Evolutionary conservation across 2,888 invertebrate genomes (phyloP).

Genomic region (Celastrina argiolus): DNA sequence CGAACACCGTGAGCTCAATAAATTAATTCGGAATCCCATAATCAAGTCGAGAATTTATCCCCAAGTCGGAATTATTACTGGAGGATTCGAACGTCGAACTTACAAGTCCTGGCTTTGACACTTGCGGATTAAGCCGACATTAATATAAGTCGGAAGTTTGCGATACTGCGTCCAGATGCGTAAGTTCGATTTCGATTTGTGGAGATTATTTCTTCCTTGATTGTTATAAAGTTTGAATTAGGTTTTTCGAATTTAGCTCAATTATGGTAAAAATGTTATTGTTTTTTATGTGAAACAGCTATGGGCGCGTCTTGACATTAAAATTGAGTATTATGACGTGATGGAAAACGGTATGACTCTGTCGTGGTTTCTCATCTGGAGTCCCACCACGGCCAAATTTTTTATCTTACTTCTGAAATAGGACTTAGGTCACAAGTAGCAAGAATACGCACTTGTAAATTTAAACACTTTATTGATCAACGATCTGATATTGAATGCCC

Average conservation of each 20-base stretch:
- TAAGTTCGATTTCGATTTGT: conserved; percentile 5
- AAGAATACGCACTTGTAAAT: too few relatives aligned
- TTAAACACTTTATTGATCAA: too few relatives aligned
- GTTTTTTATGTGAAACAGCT: too few relatives aligned
- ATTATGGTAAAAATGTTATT: neutral
- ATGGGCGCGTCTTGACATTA: too few relatives aligned
- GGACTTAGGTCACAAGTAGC: too few relatives aligned
- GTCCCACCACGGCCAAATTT: too few relatives aligned
- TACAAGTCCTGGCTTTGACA: conserved; percentile 40
- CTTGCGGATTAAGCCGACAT: conserved; percentile 45
- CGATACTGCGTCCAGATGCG: conserved; percentile 26
- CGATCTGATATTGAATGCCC: too few relatives aligned
- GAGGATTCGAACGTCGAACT: conserved; percentile 43
- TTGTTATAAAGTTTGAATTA: neutral
- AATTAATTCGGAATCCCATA: conserved; percentile 56
- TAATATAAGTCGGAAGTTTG: conserved; percentile 38
- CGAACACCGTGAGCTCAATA: conserved; percentile 45
- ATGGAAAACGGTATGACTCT: too few relatives aligned
- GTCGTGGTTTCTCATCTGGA: too few relatives aligned
- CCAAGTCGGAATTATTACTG: conserved; percentile 46
- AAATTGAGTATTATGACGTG: too few relatives aligned
- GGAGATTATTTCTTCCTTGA: neutral
- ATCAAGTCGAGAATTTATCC: conserved; percentile 55
- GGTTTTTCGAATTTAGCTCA: neutral
- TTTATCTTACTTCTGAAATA: too few relatives aligned